Percentiles rank a stretch among this genome's conserved stretches.
These are phyloP conservation scores for Ochotona princeps DNA, from an alignment of 2,113 vertebrate species.

Conservation along the genomic window DNA sequence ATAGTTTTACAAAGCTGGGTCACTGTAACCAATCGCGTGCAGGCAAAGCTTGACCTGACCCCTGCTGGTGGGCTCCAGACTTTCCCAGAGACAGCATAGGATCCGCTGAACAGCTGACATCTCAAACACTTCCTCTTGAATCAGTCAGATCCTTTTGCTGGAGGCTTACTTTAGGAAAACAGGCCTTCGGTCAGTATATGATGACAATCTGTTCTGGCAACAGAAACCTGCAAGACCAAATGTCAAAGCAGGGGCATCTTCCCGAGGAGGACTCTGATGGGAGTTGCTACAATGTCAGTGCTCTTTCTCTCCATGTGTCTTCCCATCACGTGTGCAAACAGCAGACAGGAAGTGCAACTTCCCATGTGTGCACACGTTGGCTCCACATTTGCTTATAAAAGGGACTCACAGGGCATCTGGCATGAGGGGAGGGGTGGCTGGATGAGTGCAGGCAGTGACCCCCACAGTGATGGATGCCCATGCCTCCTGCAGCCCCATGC, in stretches of 20 bases:
- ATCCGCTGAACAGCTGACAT: not conserved
- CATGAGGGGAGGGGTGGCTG: too few relatives aligned
- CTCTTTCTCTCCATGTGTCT: not conserved
- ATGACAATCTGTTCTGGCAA: slow-evolving; percentile 4
- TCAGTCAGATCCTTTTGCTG: slow-evolving; percentile 27
- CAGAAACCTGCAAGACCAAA: not conserved
- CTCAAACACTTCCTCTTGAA: not conserved
- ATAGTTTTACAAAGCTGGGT: not conserved
- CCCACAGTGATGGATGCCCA: not conserved
- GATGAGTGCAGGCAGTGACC: not conserved
- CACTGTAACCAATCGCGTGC: not conserved
- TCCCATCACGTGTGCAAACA: not conserved
- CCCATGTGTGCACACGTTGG: not conserved
- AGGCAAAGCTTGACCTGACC: not conserved
- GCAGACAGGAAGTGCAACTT: slow-evolving; percentile 33
- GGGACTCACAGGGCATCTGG: not conserved
- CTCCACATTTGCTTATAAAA: not conserved
- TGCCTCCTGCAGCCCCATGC: too few relatives aligned
- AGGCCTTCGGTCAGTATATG: not conserved
- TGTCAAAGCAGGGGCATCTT: not conserved
- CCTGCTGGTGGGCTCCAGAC: not conserved
- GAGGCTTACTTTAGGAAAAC: slow-evolving; percentile 47
- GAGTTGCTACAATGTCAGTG: not conserved
- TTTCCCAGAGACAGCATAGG: not conserved
- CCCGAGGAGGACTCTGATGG: slow-evolving; percentile 23